Base-by-base conservation (phyloP, 1,140 invertebrate species). In the Ditylenchus dipsaci region DNA sequence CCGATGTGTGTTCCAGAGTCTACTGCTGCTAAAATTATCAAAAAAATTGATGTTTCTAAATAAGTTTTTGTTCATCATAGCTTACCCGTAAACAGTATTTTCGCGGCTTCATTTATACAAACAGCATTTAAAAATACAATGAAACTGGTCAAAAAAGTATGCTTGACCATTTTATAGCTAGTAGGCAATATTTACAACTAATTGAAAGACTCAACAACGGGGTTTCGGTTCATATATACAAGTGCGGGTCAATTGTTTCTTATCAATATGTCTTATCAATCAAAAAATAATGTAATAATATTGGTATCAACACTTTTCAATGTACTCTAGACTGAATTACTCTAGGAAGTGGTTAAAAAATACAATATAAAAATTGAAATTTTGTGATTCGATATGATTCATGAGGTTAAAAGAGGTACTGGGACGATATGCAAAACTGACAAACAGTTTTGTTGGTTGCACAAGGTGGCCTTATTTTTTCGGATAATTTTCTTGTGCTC, bases 1-100 rank as follows among this genome's bases (percentile, higher is more conserved):
- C 71, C 57, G 45, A 70, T 75, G 59, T 70, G 68, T 68, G 43
- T 70, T 17, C 71, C 71, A 27, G 68, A 74, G 59, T 70, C 68
- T 64, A 67, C 65, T 19, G 65, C 65, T 21, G 65, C 65, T 38
- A 63, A 1, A 65, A 53, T 7, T 11, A 38, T 53, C 15, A 5
- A 61, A 30, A 33, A 61, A 23, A 3, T 53, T 19, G 49, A 53
- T 7, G 11, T 13, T 45, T 45, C 11, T 45, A 13, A n/a, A 45
- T 13, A 13, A 45, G 43, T 11, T 45, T 45, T 11, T 45, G 11
- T 45, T 13, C n/a, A 45, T 45, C n/a, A 53, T 21, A 53, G 23
- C 3, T 7, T 53, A 53, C 49, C 49, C 15, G 49, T 53, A 26
- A 53, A 53, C 3, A 53, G 49, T 19, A 53, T 53, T 53, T 53